phyloP scores from a whole-genome alignment of 1,140 invertebrate genomes.

The Delia radicum region DNA sequence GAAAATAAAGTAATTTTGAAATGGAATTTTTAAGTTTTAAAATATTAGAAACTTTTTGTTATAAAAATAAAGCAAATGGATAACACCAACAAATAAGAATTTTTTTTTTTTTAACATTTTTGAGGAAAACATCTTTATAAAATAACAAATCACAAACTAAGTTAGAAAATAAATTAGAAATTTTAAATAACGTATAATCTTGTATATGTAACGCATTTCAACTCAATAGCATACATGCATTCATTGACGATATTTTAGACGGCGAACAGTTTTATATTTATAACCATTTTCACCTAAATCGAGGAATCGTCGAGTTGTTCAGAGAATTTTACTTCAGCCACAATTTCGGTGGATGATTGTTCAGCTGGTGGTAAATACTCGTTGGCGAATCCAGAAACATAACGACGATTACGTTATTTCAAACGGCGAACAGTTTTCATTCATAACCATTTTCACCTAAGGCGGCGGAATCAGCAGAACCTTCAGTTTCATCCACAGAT shows the following conservation, averaged over 20 bases:
- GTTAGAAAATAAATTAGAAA: background rate
- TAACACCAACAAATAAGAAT: background rate
- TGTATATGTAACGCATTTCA: slow-evolving; percentile 39
- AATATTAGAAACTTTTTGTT: background rate
- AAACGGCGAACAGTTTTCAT: slow-evolving; percentile 42
- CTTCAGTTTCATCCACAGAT: slow-evolving; percentile 28
- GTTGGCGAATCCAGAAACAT: slow-evolving; percentile 38
- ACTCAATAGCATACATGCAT: slow-evolving; percentile 31
- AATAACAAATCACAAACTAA: background rate
- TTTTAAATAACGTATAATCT: slow-evolving; percentile 37
- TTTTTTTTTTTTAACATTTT: background rate
- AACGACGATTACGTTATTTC: slow-evolving; percentile 41
- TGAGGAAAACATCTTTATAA: background rate
- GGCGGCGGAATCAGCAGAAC: slow-evolving; percentile 30
- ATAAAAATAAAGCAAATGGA: background rate
- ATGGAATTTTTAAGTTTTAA: background rate
- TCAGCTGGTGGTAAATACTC: slow-evolving; percentile 38
- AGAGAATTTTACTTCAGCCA: slow-evolving; percentile 13
- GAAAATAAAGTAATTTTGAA: background rate
- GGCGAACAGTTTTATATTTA: slow-evolving; percentile 40
- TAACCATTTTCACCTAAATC: slow-evolving; percentile 37
- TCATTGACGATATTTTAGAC: slow-evolving; percentile 36
- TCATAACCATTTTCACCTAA: slow-evolving; percentile 35
- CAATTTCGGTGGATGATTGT: slow-evolving; percentile 15
- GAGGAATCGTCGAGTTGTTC: slow-evolving; percentile 29